Base-by-base conservation (phyloP, 2,797 vertebrate species). In the Acipenser transmontanus region DNA sequence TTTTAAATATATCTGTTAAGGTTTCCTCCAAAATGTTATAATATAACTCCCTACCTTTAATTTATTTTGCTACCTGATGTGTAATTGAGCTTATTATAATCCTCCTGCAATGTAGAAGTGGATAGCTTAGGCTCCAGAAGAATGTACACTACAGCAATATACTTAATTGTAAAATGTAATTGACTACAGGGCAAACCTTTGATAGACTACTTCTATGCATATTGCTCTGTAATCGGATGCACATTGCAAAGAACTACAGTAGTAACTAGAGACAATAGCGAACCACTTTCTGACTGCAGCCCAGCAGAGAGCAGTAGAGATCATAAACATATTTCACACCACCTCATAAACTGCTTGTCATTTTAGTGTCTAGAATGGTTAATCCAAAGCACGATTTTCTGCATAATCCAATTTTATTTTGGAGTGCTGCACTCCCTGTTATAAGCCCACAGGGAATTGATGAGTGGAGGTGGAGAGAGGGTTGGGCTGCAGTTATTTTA, bases 221-320 rank as follows among this genome's bases (percentile, higher is more conserved):
- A 34, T 34, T 34, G 34, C 34, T 34, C 4, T 34, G 34, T 34
- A 34, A 34, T 34, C 34, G 34, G 34, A 47, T 13, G 12, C 34
- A 61, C 60, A 34, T 20, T 20, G 9, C 60, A 61, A 34, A 61
- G 7, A 34, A 6, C 4, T 34, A 34, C 34, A 34, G 34, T 34
- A 34, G n/a, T 54, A 54, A 54, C 8, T 54, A 54, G 51, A 54
- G n/a, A 9, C n/a, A 54, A 54, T 2, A 54, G n/a, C 8, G n/a
- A n/a, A 54, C 51, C 61, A 34, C 59, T 70, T n/a, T 67, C 12
- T 52, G 62, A 34, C 59, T 70, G 66, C 62, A 70, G 73, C 72
- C 81, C 84, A 82, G 77, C 66, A 78, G 82, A 81, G 82, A 78
- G 80, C 82, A 77, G 76, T 78, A 77, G 77, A 81, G 78, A 82